Percentiles rank a stretch among this genome's conserved stretches.
These are phyloP conservation scores for Cetonia aurata DNA, from an alignment of 2,888 invertebrate genomes.

Conservation along the genomic window DNA sequence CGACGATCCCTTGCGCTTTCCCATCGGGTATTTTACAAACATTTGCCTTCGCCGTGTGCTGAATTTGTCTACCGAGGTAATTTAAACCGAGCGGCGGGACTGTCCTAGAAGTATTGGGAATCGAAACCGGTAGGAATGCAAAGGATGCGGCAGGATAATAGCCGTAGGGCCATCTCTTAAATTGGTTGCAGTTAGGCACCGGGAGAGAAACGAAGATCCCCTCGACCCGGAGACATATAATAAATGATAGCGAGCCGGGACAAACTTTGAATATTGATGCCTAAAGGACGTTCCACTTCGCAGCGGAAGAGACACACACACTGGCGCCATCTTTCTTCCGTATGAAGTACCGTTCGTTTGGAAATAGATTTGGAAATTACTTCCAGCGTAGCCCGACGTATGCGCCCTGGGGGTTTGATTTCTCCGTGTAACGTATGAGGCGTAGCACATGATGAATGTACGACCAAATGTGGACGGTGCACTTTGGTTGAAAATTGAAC, in stretches of 20 bases:
- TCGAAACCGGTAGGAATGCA: slow-evolving; percentile 53
- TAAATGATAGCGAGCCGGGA: slow-evolving; percentile 63
- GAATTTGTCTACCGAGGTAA: slow-evolving; percentile 33
- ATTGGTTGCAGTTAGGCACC: slow-evolving; percentile 59
- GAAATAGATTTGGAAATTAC: slow-evolving; percentile 63
- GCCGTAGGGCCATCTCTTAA: slow-evolving; percentile 56
- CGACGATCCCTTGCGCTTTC: slow-evolving; percentile 11
- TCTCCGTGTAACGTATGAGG: slow-evolving; percentile 17
- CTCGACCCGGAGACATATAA: slow-evolving; percentile 59
- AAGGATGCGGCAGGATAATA: slow-evolving; percentile 58
- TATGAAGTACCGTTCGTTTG: slow-evolving; percentile 57
- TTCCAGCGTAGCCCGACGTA: slow-evolving; percentile 54
- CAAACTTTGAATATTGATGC: slow-evolving; percentile 67
- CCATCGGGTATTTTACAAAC: slow-evolving; percentile 26
- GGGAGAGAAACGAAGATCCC: slow-evolving; percentile 47
- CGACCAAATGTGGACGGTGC: slow-evolving; percentile 10
- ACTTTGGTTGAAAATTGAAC: slow-evolving; percentile 22
- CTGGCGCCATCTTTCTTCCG: slow-evolving; percentile 54
- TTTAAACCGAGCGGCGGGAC: slow-evolving; percentile 24
- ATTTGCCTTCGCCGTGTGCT: slow-evolving; percentile 26
- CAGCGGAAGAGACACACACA: slow-evolving; percentile 54
- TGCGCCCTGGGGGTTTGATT: slow-evolving; percentile 46
- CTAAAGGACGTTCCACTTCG: slow-evolving; percentile 50
- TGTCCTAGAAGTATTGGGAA: slow-evolving; percentile 33
- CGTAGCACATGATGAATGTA: slow-evolving; percentile 17